Evolutionary conservation across 2,888 invertebrate genomes (phyloP).

Genomic region (Cenopis cana): DNA sequence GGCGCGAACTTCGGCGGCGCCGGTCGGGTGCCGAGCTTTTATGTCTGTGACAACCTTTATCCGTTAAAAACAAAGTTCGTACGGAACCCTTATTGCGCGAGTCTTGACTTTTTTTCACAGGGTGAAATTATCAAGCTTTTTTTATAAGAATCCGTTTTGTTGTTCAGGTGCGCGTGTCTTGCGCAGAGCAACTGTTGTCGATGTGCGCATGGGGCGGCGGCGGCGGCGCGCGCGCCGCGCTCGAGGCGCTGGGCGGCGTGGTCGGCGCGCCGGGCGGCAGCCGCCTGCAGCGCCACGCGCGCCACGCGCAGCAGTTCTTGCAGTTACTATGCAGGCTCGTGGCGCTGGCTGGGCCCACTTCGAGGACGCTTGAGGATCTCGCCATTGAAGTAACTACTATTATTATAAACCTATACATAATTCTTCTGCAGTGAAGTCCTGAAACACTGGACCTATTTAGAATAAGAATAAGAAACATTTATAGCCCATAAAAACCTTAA

Average conservation of each 20-base stretch:
- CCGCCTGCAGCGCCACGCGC: conserved; percentile 84
- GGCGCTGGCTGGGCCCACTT: conserved; percentile 88
- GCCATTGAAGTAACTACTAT: conserved; percentile 63
- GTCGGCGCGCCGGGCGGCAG: conserved; percentile 56
- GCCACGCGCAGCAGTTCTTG: conserved; percentile 92
- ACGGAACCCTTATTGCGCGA: no score
- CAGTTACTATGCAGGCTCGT: conserved; percentile 88
- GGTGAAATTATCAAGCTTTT: no score
- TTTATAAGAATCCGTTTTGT: background rate
- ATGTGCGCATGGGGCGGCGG: conserved; percentile 93
- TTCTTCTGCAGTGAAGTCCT: background rate
- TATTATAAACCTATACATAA: background rate
- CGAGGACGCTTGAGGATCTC: conserved; percentile 87
- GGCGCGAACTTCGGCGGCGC: no score
- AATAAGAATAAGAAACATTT: no score
- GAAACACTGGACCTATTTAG: no score
- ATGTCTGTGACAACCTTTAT: no score
- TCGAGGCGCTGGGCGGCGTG: conserved; percentile 68
- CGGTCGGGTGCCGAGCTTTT: no score
- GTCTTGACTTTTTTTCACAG: no score
- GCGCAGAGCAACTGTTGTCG: conserved; percentile 93
- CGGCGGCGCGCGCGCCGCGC: conserved; percentile 72
- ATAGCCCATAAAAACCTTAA: no score
- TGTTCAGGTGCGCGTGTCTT: conserved; percentile 88
- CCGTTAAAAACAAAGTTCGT: no score